phyloP scores from a whole-genome alignment of 2,113 vertebrate species.

The Larimichthys polyactis region DNA sequence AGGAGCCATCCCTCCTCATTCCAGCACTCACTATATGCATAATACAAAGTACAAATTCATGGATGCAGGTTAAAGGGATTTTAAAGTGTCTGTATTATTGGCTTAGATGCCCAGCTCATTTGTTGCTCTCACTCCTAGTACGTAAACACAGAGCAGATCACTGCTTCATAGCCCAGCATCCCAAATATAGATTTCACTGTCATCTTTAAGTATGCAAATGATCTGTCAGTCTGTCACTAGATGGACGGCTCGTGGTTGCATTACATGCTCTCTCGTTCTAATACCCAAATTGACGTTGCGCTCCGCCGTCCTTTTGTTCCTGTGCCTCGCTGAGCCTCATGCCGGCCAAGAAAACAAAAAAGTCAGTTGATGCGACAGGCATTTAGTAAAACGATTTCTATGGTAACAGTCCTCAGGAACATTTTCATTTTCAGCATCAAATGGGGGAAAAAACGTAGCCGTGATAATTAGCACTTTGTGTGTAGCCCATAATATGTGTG shows the following conservation, averaged over 20 bases:
- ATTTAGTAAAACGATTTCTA: constrained; percentile 74
- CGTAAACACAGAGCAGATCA: constrained; percentile 59
- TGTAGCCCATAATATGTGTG: constrained; percentile 49
- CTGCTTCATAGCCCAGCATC: constrained; percentile 42
- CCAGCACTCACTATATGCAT: not conserved
- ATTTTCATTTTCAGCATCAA: constrained; percentile 80
- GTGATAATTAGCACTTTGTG: constrained; percentile 77
- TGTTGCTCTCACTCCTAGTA: constrained; percentile 13
- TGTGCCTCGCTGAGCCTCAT: constrained; percentile 54
- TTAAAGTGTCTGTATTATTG: not conserved
- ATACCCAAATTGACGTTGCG: constrained; percentile 70
- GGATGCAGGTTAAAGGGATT: not conserved
- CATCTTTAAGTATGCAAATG: constrained; percentile 66
- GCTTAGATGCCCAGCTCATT: constrained; percentile 24
- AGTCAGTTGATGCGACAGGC: constrained; percentile 70
- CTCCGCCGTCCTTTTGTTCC: constrained; percentile 69
- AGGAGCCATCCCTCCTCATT: not conserved
- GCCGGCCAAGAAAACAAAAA: constrained; percentile 62
- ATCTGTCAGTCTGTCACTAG: constrained; percentile 50
- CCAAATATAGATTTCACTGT: constrained; percentile 73
- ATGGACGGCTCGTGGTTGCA: constrained; percentile 66
- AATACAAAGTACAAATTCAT: not conserved
- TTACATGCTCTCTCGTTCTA: constrained; percentile 72
- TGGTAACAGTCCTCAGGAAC: constrained; percentile 78
- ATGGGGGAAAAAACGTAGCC: constrained; percentile 64